Evolutionary conservation across 2,888 invertebrate species (phyloP).

Genomic region (Cheilosia soror): DNA sequence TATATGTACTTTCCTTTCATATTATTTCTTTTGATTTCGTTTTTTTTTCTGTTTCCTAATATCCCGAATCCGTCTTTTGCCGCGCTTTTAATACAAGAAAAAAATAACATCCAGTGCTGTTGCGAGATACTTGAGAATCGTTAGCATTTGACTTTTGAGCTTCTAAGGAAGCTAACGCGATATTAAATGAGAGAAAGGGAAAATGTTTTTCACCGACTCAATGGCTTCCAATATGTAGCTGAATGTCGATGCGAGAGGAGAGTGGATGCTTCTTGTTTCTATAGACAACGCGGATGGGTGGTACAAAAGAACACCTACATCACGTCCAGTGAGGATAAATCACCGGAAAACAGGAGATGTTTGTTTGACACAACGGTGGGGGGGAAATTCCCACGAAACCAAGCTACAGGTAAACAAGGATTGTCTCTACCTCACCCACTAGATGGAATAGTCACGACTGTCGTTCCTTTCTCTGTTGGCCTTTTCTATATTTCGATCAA

Average conservation of each 20-base stretch:
- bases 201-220: neutral
- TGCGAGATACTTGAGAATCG: constrained; percentile 19
- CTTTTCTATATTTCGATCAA: constrained; percentile 41
- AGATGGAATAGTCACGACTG: constrained; percentile 38
- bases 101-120: constrained; percentile 29
- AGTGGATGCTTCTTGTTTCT: neutral
- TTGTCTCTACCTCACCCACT: constrained; percentile 4
- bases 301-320: neutral
- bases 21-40: neutral
- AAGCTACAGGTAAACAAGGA: constrained; percentile 57
- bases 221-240: neutral
- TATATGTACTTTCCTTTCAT: constrained; percentile 3
- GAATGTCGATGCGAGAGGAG: neutral
- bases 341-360: constrained; percentile 53
- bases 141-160: constrained; percentile 37
- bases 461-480: constrained; percentile 44
- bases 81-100: neutral
- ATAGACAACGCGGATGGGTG: neutral
- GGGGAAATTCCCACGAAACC: constrained; percentile 25
- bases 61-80: constrained; percentile 17
- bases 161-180: constrained; percentile 43
- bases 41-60: neutral
- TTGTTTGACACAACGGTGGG: neutral
- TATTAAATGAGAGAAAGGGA: neutral
- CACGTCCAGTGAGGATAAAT: constrained; percentile 54